phyloP scores from a whole-genome alignment of 2,113 vertebrate species.

The Lates calcarifer region DNA sequence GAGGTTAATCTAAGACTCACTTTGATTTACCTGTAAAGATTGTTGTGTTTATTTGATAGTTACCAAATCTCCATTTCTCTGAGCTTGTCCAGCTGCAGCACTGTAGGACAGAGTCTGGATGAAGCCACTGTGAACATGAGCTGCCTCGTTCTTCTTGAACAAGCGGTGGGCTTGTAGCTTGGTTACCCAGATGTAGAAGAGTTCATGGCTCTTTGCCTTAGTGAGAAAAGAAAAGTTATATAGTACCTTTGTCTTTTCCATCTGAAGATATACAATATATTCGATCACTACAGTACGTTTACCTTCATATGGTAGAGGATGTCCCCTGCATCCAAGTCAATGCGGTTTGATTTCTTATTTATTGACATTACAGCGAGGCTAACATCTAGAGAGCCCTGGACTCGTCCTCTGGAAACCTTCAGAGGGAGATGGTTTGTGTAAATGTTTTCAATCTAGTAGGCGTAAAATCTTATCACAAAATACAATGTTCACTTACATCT shows the following conservation, averaged over 20 bases:
- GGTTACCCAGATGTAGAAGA: conserved; percentile 93
- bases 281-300: accelerated
- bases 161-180: conserved; percentile 90
- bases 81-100: conserved; percentile 46
- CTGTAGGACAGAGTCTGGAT: conserved; percentile 48
- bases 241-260: not conserved
- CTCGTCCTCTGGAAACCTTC: conserved; percentile 78
- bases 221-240: not conserved
- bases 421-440: not conserved
- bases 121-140: conserved; percentile 69
- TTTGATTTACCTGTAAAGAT: not conserved
- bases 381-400: conserved; percentile 91
- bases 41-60: conserved; percentile 12
- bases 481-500: conserved; percentile 86
- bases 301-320: conserved; percentile 96
- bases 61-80: conserved; percentile 76
- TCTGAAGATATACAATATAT: accelerated
- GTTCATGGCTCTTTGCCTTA: conserved; percentile 91
- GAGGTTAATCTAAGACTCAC: not conserved
- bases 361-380: conserved; percentile 92
- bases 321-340: conserved; percentile 93
- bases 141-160: conserved; percentile 83
- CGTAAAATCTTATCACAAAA: not conserved
- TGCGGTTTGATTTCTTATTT: conserved; percentile 92
- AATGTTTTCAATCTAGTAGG: not conserved